Base-by-base conservation (phyloP, 2,888 invertebrate genomes). In the Cheilosia scutellata region DNA sequence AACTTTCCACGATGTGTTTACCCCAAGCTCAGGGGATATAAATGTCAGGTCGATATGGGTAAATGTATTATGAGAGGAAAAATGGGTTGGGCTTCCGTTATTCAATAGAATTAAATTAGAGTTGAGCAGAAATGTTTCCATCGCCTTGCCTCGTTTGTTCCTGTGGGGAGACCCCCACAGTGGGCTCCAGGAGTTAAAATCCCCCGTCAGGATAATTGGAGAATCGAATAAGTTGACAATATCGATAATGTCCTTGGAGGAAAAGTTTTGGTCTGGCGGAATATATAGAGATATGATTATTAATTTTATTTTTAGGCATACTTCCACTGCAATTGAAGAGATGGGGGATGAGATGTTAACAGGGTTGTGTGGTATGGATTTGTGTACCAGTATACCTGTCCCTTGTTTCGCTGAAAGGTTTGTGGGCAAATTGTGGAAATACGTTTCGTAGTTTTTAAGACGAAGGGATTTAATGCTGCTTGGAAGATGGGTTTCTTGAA, bases 391-490 rank as follows among this genome's bases (percentile, higher is more conserved):
- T 13, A 86, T 27, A n/a, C 51, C 65, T 40, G 68, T 68, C 7
- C 84, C 84, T 51, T 87, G 82, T 31, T 82, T 82, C 2, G 75
- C 51, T 5, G 66, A 60, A 9, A 13, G 49, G 42, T 68, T 84
- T 6, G 25, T 27, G 9, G 42, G 9, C 2, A 75, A 29, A 27
- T 82, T 87, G 31, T 79, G 55, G 29, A 83, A 87, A 29, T 44
- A 80, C 4, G 62, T 47, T 57, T 65, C 58, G 16, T 37, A 49
- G 20, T 7, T 37, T 51, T 65, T 20, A 20, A 20, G 20, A 20
- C 20, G 44, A n/a, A 75, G 9, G 42, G 40, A 9, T 40, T 40
- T 6, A 9, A 40, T 40, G 20, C 20, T 20, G 20, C 20, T 20
- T 20, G 20, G 20, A 20, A 40, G 40, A 40, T 82, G 65, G 0